Evolutionary conservation across 2,113 vertebrate species (phyloP).

Genomic region (Sturnus vulgaris): DNA sequence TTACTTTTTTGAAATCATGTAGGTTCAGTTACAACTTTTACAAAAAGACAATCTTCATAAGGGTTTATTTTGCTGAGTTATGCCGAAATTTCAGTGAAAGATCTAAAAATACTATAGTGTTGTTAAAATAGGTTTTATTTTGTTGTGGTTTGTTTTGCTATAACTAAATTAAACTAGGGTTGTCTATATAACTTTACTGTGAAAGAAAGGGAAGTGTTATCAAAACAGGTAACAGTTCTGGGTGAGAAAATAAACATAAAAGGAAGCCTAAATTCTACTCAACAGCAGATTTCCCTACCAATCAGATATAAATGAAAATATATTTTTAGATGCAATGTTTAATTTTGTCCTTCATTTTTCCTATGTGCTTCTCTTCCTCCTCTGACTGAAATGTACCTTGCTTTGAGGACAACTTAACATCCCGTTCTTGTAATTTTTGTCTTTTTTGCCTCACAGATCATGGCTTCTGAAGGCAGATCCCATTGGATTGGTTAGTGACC

Average conservation of each 20-base stretch:
- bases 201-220: background rate
- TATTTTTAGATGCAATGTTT: background rate
- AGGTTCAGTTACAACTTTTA: background rate
- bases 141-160: background rate
- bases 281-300: background rate
- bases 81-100: background rate
- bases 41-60: background rate
- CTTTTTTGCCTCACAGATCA: background rate
- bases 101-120: background rate
- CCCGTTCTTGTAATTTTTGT: background rate
- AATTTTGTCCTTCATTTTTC: background rate
- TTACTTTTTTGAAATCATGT: background rate
- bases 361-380: background rate
- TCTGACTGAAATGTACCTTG: background rate
- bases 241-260: background rate
- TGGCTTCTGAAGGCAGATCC: background rate
- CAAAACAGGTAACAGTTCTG: background rate
- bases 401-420: background rate
- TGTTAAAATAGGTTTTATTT: background rate
- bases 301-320: background rate
- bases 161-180: background rate
- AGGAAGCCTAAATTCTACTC: background rate
- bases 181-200: background rate
- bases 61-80: background rate
- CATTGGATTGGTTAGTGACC: background rate